A percentile compares a stretch with the other conserved stretches of the same genome.
Conservation (phyloP, 2,888 invertebrate species). For the Pandemis heparana region DNA sequence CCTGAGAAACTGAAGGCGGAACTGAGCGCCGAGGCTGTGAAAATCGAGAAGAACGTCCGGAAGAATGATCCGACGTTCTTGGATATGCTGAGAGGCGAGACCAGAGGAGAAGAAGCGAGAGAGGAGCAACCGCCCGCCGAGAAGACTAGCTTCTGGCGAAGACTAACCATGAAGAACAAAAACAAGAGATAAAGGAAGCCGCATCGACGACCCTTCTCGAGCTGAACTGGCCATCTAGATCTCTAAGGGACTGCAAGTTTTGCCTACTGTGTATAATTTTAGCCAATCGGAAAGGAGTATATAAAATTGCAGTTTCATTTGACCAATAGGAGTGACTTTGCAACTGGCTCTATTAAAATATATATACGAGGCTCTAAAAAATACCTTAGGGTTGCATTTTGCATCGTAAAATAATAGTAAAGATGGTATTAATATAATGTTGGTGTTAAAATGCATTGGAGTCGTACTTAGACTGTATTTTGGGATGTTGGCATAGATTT, state of each 20-base stretch:
- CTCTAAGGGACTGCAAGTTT: slow-evolving; percentile 27
- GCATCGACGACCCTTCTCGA: slow-evolving; percentile 58
- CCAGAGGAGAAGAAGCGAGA: slow-evolving; percentile 73
- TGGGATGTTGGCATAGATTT: slow-evolving; percentile 40
- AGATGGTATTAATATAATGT: not conserved
- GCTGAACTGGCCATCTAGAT: slow-evolving; percentile 38
- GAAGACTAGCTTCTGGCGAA: slow-evolving; percentile 89
- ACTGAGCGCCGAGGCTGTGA: slow-evolving; percentile 88
- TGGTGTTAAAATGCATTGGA: slow-evolving; percentile 16
- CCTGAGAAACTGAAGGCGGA: slow-evolving; percentile 89
- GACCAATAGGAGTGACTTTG: slow-evolving; percentile 8
- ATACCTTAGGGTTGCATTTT: not conserved
- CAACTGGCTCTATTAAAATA: not conserved
- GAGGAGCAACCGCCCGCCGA: slow-evolving; percentile 83
- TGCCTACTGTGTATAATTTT: slow-evolving; percentile 6
- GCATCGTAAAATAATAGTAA: not conserved
- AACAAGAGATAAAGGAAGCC: slow-evolving; percentile 86
- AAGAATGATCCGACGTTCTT: slow-evolving; percentile 87
- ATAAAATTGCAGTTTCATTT: slow-evolving; percentile 4
- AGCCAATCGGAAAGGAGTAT: slow-evolving; percentile 5
- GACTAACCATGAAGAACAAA: slow-evolving; percentile 89
- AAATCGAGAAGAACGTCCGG: slow-evolving; percentile 85
- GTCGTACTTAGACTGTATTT: slow-evolving; percentile 33
- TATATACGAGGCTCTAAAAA: not conserved
- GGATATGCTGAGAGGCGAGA: slow-evolving; percentile 88